Evolutionary conservation across 2,888 invertebrate genomes (phyloP), one percentile per base, ranked within the genome.

Genomic region (Ecdyonurus torrentis): DNA sequence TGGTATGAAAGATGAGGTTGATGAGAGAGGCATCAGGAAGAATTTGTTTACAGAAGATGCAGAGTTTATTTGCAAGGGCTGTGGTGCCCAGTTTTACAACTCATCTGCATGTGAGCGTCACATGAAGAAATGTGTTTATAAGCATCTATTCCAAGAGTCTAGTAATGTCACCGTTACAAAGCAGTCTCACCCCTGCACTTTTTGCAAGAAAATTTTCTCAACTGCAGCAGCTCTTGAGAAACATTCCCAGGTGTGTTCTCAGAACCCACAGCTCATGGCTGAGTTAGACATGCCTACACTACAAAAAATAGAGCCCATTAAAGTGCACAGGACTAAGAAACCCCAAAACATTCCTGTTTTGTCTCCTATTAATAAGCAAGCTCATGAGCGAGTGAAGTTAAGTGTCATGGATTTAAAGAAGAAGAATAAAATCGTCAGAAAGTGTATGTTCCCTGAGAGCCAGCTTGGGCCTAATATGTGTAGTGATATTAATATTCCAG

Each of bases 31-130:
- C 5, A 15, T 37, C 7, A 5, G 37, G 37, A 5, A 15, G 7
- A 5, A 37, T 15, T 15, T 37, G 37, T 37, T 37, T 15, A 5
- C 37, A 5, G 15, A 10, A 15, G 37, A 37, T 5, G 7, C 37
- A 10, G 63, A 62, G 2, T 61, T 64, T 24, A 60, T 64, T 2
- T 66, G 66, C 52, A 55, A 63, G 24, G 65, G 65, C 5, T 66
- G 66, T 60, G 66, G 66, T 25, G 19, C 63, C 1, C 61, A 64
- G 61, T 66, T 66, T 60, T 62, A 64, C 25, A 66, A 60, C 25
- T 58, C 52, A 18, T 65, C 66, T 15, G 62, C 66, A 20, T 64
- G 61, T n/a, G 61, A 64, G 5, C 62, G 66, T 5, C 66, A 66
- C 62, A 59, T 58, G 3, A 65, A 64, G 60, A 66, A 65, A 24